Evolutionary conservation across 2,113 vertebrate genomes (phyloP).

Genomic region (Sander vitreus): DNA sequence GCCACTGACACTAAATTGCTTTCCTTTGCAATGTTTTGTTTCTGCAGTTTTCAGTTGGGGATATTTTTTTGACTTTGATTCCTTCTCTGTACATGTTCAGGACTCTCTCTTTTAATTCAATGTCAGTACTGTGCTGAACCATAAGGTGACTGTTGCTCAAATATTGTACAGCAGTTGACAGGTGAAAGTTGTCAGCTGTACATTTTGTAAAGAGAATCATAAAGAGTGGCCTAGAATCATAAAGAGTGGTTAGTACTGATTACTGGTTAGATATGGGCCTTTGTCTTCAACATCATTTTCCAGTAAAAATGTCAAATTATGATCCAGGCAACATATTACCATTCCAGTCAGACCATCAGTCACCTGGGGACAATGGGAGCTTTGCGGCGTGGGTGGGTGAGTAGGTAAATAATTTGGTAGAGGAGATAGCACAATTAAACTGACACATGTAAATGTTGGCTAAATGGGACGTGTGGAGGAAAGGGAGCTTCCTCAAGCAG

Average conservation of each 20-base stretch:
- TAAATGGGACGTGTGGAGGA: constrained; percentile 63
- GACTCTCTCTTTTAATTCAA: constrained; percentile 18
- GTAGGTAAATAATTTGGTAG: constrained; percentile 77
- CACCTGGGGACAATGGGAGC: constrained; percentile 63
- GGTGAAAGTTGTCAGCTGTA: constrained; percentile 10
- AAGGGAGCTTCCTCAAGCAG: constrained; percentile 70
- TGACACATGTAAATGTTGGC: constrained; percentile 79
- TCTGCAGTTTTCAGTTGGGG: constrained; percentile 29
- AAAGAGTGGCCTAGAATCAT: background rate
- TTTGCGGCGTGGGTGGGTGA: constrained; percentile 66
- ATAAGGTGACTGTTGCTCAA: constrained; percentile 9
- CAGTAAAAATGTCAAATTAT: constrained; percentile 25
- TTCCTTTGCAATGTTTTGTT: constrained; percentile 57
- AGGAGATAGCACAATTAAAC: constrained; percentile 76
- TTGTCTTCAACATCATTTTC: constrained; percentile 4
- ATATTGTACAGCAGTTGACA: background rate
- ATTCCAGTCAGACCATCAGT: constrained; percentile 64
- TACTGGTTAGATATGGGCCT: constrained; percentile 10
- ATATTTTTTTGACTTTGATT: constrained; percentile 32
- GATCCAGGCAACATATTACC: constrained; percentile 48
- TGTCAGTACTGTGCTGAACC: constrained; percentile 18
- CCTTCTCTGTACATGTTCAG: constrained; percentile 6
- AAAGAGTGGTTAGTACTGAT: background rate
- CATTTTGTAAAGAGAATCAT: background rate
- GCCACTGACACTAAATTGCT: constrained; percentile 53